These are phyloP conservation scores for Tholera decimalis DNA, from an alignment of 2,888 invertebrate species.

Conservation along the genomic window DNA sequence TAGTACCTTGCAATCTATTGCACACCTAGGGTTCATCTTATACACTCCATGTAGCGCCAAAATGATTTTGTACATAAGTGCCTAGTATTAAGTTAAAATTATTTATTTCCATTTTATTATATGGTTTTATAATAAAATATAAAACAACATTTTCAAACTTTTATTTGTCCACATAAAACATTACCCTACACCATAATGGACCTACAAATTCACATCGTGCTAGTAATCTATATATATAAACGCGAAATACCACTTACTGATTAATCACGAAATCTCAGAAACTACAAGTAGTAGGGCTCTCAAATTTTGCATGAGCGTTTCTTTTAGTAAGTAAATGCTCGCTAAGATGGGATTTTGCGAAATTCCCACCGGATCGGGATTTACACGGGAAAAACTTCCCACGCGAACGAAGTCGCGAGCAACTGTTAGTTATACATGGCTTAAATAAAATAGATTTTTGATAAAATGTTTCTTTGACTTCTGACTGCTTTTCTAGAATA, in stretches of 20 bases:
- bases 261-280: no score
- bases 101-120: slow-evolving; percentile 89
- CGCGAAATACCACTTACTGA: no score
- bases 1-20: slow-evolving; percentile 52
- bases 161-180: slow-evolving; percentile 9
- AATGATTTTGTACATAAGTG: slow-evolving; percentile 85
- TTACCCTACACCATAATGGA: not conserved
- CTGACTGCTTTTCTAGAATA: not conserved
- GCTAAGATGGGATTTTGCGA: no score
- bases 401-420: no score
- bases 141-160: slow-evolving; percentile 63
- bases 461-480: not conserved
- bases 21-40: slow-evolving; percentile 70
- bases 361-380: no score
- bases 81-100: slow-evolving; percentile 85
- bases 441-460: no score
- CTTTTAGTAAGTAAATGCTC: no score
- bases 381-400: no score
- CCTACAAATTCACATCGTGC: not conserved
- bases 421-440: no score
- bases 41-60: slow-evolving; percentile 83
- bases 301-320: no score
- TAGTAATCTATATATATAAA: no score
- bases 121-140: slow-evolving; percentile 85
- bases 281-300: no score